Conservation (phyloP, 2,113 vertebrate genomes). For the Polyodon spathula region DNA sequence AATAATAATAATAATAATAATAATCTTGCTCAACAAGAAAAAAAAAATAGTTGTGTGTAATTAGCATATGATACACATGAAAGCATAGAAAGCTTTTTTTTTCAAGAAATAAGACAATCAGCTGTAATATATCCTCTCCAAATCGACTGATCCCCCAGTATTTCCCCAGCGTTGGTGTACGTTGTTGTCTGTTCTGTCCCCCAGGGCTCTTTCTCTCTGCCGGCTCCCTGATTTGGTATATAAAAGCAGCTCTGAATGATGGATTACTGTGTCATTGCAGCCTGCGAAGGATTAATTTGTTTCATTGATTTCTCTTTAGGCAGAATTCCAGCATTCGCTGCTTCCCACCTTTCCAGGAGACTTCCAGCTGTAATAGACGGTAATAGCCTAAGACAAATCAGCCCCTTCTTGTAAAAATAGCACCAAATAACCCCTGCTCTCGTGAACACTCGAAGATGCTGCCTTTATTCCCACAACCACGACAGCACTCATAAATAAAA, state of each 20-base stretch:
- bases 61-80: no score
- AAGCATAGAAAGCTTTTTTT: no score
- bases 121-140: conserved; percentile 69
- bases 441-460: conserved; percentile 35
- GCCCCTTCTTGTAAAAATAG: conserved; percentile 86
- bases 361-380: conserved; percentile 94
- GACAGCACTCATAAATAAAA: conserved; percentile 24
- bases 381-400: conserved; percentile 99
- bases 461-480: conserved; percentile 27
- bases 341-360: conserved; percentile 93
- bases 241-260: conserved; percentile 99
- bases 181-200: conserved; percentile 79
- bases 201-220: conserved; percentile 63
- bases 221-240: conserved; percentile 89
- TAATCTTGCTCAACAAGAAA: no score
- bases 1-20: no score
- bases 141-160: conserved; percentile 69
- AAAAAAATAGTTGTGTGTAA: no score
- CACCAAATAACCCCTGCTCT: conserved; percentile 63
- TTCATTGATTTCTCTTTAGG: conserved; percentile 99
- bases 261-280: conserved; percentile 99
- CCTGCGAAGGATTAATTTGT: conserved; percentile 99
- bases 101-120: conserved; percentile 49
- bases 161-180: conserved; percentile 75
- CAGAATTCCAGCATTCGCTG: conserved; percentile 98